Conservation (phyloP, 2,113 vertebrate genomes). For the Rafetus swinhoei region DNA sequence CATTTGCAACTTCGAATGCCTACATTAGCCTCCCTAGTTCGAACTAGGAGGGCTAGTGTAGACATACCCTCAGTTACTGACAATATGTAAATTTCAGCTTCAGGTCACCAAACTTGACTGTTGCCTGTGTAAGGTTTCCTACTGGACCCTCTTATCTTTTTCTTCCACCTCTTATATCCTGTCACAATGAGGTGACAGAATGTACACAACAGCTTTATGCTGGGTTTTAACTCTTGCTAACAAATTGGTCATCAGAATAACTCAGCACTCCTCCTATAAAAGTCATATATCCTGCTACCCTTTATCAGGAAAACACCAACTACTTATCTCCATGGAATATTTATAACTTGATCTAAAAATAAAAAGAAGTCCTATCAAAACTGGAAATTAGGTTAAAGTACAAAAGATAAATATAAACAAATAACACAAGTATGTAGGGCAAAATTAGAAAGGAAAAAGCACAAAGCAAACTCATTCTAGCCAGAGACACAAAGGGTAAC, state of each 20-base stretch:
- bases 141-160: not conserved
- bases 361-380: too few species aligned
- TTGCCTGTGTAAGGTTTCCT: not conserved
- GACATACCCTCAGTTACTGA: not conserved
- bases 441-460: too few species aligned
- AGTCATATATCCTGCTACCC: not conserved
- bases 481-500: too few species aligned
- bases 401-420: too few species aligned
- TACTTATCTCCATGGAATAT: not conserved
- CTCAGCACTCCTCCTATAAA: not conserved
- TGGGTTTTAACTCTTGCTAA: not conserved
- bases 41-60: too few species aligned
- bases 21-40: too few species aligned
- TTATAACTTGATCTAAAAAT: not conserved
- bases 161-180: not conserved
- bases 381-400: too few species aligned
- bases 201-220: not conserved
- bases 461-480: too few species aligned
- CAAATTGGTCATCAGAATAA: not conserved
- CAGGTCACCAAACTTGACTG: not conserved
- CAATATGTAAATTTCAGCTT: not conserved
- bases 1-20: too few species aligned
- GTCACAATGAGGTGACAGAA: not conserved
- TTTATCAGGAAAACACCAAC: not conserved
- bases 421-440: too few species aligned